Percentiles rank a stretch among this genome's conserved stretches.
Evolutionary conservation across 2,113 vertebrate species (phyloP).

Genomic region (Tragelaphus imberbis): DNA sequence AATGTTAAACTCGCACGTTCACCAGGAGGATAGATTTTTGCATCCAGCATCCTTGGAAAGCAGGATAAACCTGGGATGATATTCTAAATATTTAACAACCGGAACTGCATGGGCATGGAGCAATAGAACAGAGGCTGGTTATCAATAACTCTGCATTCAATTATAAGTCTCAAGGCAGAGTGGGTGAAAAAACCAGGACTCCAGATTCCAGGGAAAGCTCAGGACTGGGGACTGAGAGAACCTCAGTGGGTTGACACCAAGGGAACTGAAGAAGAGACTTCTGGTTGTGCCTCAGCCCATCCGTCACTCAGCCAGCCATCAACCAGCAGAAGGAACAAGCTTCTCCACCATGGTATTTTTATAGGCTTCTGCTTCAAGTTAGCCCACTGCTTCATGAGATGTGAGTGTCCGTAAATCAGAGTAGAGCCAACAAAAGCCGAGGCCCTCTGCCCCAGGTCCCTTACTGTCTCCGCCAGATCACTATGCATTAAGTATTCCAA

Average conservation of each 20-base stretch:
- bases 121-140: not conserved
- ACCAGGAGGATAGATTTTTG: not conserved
- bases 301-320: not conserved
- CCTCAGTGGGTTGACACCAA: not conserved
- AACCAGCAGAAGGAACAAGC: not conserved
- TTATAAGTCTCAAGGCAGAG: not conserved
- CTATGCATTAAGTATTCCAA: not conserved
- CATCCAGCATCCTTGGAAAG: not conserved
- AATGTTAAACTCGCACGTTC: not conserved
- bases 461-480: not conserved
- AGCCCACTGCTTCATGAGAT: not conserved
- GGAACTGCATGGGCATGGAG: not conserved
- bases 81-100: not conserved
- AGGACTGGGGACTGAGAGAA: not conserved
- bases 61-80: not conserved
- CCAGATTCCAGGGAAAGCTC: not conserved
- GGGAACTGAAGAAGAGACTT: not conserved
- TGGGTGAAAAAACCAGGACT: not conserved
- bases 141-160: not conserved
- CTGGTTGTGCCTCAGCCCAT: not conserved
- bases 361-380: not conserved
- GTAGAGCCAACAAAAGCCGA: not conserved
- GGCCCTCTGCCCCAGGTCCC: not conserved
- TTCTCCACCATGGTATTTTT: too few species aligned
- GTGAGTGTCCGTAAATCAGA: not conserved